Percentiles rank a stretch among this genome's conserved stretches.
phyloP scores from a whole-genome alignment of 2,888 invertebrate genomes.

The Margaritifera margaritifera region DNA sequence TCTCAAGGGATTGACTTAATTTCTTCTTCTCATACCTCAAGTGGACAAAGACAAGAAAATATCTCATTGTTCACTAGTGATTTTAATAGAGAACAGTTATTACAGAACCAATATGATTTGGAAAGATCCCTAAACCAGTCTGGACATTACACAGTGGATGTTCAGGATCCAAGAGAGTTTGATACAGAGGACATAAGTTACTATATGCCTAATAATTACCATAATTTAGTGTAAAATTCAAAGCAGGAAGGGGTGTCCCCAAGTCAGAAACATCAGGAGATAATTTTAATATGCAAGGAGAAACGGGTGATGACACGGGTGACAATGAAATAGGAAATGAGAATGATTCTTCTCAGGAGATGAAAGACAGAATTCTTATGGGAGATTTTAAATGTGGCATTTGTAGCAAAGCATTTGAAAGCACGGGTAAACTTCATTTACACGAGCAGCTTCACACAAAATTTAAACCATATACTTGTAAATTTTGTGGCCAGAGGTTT shows the following conservation, averaged over 20 bases:
- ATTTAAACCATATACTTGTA: constrained; percentile 59
- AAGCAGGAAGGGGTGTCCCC: no score
- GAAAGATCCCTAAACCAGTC: no score
- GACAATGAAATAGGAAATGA: constrained; percentile 4
- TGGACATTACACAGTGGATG: no score
- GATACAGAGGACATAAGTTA: neutral
- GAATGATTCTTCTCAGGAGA: constrained; percentile 15
- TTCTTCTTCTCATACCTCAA: constrained; percentile 42
- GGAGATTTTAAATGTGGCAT: constrained; percentile 51
- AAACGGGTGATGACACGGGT: neutral
- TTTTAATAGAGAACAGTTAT: constrained; percentile 27
- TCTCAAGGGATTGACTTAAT: constrained; percentile 34
- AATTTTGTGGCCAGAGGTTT: constrained; percentile 57
- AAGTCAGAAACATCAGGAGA: no score
- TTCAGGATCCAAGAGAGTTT: no score
- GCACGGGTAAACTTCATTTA: constrained; percentile 48
- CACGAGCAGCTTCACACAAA: constrained; percentile 59
- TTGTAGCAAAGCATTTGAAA: constrained; percentile 54
- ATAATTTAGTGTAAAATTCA: neutral
- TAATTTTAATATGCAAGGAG: neutral
- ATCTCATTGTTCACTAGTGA: constrained; percentile 36
- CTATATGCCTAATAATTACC: constrained; percentile 3
- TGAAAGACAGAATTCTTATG: constrained; percentile 26
- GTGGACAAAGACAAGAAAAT: constrained; percentile 29
- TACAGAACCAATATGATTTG: no score